Evolutionary conservation across 2,888 invertebrate genomes (phyloP).

Genomic region (Dione juno): DNA sequence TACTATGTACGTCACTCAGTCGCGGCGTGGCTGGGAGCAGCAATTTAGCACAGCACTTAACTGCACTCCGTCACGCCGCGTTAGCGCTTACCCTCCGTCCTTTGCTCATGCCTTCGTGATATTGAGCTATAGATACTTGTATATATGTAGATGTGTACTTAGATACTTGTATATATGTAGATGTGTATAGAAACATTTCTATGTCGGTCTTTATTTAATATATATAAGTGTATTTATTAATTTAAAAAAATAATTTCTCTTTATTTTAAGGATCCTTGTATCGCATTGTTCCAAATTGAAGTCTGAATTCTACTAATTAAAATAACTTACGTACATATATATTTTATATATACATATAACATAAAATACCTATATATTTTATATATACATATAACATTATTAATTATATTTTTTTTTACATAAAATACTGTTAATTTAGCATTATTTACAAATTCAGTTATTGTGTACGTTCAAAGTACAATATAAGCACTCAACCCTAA

Average conservation of each 20-base stretch:
- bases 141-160: too few species aligned
- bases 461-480: conserved; percentile 6
- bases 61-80: conserved; percentile 62
- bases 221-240: too few species aligned
- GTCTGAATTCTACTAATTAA: too few species aligned
- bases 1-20: conserved; percentile 26
- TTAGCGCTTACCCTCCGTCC: conserved; percentile 53
- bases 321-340: too few species aligned
- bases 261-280: too few species aligned
- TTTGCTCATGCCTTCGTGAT: conserved; percentile 30
- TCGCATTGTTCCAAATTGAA: too few species aligned
- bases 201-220: not conserved
- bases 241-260: too few species aligned
- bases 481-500: conserved; percentile 10
- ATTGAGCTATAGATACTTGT: not conserved
- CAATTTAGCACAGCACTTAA: conserved; percentile 71
- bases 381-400: too few species aligned
- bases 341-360: too few species aligned
- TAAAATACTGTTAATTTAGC: not conserved
- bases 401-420: too few species aligned
- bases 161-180: not conserved
- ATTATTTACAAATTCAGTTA: not conserved
- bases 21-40: conserved; percentile 53
- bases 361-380: too few species aligned
- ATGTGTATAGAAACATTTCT: not conserved